Evolutionary conservation across 2,113 vertebrate genomes (phyloP).

Genomic region (Leuciscus idus): DNA sequence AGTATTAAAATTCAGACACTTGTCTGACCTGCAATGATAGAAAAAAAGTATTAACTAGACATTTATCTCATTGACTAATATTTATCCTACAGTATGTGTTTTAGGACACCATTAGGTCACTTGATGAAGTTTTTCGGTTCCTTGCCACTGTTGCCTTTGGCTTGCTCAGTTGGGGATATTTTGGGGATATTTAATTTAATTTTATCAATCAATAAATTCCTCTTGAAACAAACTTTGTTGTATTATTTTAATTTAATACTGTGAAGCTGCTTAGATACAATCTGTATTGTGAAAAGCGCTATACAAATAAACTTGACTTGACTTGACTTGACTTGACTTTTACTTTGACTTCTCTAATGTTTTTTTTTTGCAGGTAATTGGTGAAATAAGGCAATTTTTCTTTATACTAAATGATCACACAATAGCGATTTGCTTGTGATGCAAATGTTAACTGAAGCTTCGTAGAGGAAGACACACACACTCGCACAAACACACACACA

Average conservation of each 20-base stretch:
- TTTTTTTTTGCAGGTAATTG: slow-evolving; percentile 33
- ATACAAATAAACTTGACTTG: too few relatives aligned
- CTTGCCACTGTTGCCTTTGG: too few relatives aligned
- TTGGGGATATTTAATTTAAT: too few relatives aligned
- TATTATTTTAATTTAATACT: too few relatives aligned
- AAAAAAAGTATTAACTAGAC: neutral
- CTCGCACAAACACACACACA: slow-evolving; percentile 42
- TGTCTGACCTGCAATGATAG: neutral
- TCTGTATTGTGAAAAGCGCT: too few relatives aligned
- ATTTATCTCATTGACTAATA: neutral
- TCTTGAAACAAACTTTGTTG: too few relatives aligned
- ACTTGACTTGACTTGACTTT: too few relatives aligned
- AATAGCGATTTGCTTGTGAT: slow-evolving; percentile 75
- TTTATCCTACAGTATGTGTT: neutral
- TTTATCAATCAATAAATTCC: too few relatives aligned
- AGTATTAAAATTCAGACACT: neutral
- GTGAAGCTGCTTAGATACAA: too few relatives aligned
- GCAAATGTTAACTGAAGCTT: slow-evolving; percentile 76
- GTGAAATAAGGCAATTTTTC: slow-evolving; percentile 20
- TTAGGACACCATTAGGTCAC: too few relatives aligned
- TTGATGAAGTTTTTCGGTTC: too few relatives aligned
- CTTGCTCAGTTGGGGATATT: too few relatives aligned
- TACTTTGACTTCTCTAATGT: neutral
- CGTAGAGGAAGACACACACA: slow-evolving; percentile 38
- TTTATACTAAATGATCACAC: slow-evolving; percentile 17